These are phyloP conservation scores for Piezodorus guildinii DNA, from an alignment of 1,140 invertebrate species.

Conservation along the genomic window DNA sequence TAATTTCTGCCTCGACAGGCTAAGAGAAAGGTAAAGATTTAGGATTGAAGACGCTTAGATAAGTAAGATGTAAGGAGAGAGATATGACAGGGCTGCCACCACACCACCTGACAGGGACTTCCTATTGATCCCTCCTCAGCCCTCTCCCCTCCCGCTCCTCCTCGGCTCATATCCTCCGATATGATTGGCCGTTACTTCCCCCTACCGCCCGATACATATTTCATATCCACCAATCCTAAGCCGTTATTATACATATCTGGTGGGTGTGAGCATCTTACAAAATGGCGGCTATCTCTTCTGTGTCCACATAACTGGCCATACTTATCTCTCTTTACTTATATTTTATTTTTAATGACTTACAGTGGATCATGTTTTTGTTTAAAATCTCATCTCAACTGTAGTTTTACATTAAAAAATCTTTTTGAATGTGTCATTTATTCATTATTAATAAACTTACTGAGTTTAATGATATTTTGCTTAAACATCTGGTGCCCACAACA, in stretches of 20 bases:
- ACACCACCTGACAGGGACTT: too few relatives aligned
- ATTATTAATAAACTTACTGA: too few relatives aligned
- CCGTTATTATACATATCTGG: conserved; percentile 14
- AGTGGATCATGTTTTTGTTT: not conserved
- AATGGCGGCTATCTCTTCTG: not conserved
- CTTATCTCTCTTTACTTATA: not conserved
- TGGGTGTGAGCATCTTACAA: not conserved
- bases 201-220: conserved; percentile 1
- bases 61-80: too few relatives aligned
- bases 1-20: too few relatives aligned
- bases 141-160: not conserved
- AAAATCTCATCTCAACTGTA: not conserved
- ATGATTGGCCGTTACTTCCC: conserved; percentile 1
- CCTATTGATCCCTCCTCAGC: too few relatives aligned
- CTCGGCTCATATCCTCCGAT: conserved; percentile 1
- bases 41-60: too few relatives aligned
- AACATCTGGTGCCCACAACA: too few relatives aligned
- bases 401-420: too few relatives aligned
- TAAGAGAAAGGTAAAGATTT: too few relatives aligned
- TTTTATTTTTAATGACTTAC: not conserved
- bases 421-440: too few relatives aligned
- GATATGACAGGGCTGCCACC: too few relatives aligned
- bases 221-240: not conserved
- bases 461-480: too few relatives aligned
- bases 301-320: not conserved